phyloP scores from a whole-genome alignment of 1,140 invertebrate genomes.

The Cecropterus lyciades region DNA sequence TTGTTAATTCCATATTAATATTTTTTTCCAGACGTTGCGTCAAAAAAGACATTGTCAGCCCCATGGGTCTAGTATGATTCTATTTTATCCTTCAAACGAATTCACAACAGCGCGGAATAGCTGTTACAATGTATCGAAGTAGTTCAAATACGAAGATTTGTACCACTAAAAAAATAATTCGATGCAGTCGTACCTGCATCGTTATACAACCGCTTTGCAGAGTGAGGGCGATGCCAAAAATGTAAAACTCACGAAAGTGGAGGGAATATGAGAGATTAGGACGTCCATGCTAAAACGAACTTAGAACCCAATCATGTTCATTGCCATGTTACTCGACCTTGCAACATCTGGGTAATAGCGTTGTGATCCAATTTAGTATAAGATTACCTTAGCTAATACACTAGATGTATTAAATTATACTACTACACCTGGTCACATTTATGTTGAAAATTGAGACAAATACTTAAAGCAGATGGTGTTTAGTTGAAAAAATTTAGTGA shows the following conservation, averaged over 20 bases:
- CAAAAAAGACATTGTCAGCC: too few species aligned
- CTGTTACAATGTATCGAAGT: too few species aligned
- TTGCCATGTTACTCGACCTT: conserved; percentile 25
- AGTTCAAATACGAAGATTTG: neutral
- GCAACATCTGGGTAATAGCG: conserved; percentile 11
- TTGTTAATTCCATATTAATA: too few species aligned
- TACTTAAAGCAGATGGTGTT: too few species aligned
- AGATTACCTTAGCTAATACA: neutral
- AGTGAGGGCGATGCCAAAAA: conserved; percentile 62
- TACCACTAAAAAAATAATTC: neutral
- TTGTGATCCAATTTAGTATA: conserved; percentile 16
- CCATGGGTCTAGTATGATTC: neutral
- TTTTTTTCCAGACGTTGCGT: too few species aligned
- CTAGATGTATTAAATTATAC: neutral
- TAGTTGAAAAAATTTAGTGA: too few species aligned
- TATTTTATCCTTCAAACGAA: too few species aligned
- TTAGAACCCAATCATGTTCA: conserved; percentile 27
- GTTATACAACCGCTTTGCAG: conserved; percentile 74
- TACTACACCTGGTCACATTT: neutral
- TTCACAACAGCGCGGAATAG: too few species aligned
- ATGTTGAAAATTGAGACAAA: too few species aligned
- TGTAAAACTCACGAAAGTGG: conserved; percentile 36
- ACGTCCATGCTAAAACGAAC: conserved; percentile 21
- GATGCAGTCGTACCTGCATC: conserved; percentile 59
- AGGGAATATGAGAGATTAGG: conserved; percentile 29